phyloP scores from a whole-genome alignment of 1,140 invertebrate species.

The Oscheius sp. region DNA sequence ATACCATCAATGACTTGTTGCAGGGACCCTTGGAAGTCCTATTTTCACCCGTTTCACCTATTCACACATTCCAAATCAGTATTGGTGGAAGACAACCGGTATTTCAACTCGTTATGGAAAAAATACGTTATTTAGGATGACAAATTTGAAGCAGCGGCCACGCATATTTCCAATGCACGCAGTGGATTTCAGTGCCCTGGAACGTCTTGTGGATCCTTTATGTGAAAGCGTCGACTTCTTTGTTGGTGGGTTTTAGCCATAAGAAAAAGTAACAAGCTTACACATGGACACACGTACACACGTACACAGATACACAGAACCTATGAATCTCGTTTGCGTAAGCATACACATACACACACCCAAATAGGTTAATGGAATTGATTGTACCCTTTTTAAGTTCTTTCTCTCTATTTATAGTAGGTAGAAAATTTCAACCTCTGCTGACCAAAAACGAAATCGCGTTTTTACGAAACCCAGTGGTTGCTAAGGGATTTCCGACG shows the following conservation, averaged over 20 bases:
- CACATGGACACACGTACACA: not conserved
- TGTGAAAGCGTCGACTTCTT: conserved; percentile 24
- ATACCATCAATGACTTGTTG: not conserved
- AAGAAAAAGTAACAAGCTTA: not conserved
- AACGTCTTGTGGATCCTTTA: conserved; percentile 15
- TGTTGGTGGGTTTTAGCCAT: not conserved
- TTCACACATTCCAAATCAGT: conserved; percentile 21
- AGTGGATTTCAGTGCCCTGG: conserved; percentile 23
- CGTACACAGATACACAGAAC: no score
- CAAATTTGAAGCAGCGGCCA: conserved; percentile 8
- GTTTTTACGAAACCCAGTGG: not conserved
- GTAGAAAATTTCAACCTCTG: no score
- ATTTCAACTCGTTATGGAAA: not conserved
- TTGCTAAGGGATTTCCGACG: not conserved
- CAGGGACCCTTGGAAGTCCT: conserved; percentile 22
- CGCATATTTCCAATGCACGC: conserved; percentile 11
- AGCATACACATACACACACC: no score
- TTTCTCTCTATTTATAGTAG: no score
- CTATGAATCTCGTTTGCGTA: no score
- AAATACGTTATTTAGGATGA: not conserved
- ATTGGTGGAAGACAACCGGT: conserved; percentile 10
- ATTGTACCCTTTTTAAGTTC: no score
- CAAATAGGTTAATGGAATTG: no score
- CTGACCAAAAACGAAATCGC: no score
- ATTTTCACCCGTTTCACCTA: conserved; percentile 29